Evolutionary conservation across 2,888 invertebrate species (phyloP).

Genomic region (Drosophila buzzatii): DNA sequence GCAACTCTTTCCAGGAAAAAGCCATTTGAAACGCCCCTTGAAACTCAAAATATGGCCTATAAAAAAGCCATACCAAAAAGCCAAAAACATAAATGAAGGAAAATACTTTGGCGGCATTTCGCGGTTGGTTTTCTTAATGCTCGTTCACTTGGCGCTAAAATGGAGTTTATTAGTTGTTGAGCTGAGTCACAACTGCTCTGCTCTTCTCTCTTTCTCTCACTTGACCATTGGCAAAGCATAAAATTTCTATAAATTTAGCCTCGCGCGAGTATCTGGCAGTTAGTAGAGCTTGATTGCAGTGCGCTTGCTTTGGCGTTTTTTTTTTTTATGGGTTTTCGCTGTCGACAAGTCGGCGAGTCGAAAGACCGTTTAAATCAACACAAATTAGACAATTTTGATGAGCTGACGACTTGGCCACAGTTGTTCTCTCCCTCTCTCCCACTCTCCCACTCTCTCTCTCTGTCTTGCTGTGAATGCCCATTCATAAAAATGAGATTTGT

Average conservation of each 20-base stretch:
- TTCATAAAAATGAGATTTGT: slow-evolving; percentile 28
- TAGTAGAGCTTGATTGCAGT: not conserved
- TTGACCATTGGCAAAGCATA: no score
- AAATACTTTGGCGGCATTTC: slow-evolving; percentile 9
- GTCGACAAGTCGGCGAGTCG: slow-evolving; percentile 19
- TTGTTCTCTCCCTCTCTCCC: not conserved
- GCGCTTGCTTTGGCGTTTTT: not conserved
- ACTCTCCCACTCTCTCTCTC: not conserved
- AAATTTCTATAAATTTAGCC: not conserved
- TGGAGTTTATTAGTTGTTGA: not conserved
- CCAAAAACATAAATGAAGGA: not conserved
- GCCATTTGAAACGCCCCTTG: slow-evolving; percentile 20
- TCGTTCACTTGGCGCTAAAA: not conserved
- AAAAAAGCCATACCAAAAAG: slow-evolving; percentile 29
- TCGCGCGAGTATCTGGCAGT: not conserved
- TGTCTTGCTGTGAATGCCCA: slow-evolving; percentile 1
- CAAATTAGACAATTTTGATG: slow-evolving; percentile 72
- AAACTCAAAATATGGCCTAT: slow-evolving; percentile 44
- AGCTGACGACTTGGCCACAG: slow-evolving; percentile 42
- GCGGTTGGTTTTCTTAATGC: not conserved
- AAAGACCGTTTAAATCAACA: slow-evolving; percentile 70
- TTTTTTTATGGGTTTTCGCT: slow-evolving; percentile 32
- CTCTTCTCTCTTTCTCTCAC: no score
- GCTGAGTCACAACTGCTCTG: no score
- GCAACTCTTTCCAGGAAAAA: slow-evolving; percentile 18